Conservation (phyloP, 2,113 vertebrate genomes). For the Cynoglossus semilaevis region DNA sequence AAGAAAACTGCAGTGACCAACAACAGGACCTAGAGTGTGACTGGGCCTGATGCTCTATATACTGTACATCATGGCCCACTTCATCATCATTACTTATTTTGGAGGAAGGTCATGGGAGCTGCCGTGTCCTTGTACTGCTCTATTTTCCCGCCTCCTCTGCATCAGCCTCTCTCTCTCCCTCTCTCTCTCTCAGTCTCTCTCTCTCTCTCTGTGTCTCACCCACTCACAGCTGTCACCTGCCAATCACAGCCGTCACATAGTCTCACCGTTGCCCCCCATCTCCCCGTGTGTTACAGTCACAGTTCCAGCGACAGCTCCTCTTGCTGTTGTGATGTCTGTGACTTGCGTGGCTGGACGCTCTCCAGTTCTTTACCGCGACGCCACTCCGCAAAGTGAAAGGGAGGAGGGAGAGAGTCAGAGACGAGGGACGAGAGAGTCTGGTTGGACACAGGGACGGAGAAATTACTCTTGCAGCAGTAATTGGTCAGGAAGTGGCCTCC, state of each 20-base stretch:
- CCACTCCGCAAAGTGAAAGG: slow-evolving; percentile 33
- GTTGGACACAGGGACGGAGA: slow-evolving; percentile 31
- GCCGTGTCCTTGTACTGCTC: slow-evolving; percentile 29
- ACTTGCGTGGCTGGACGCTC: slow-evolving; percentile 61
- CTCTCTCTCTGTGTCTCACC: slow-evolving; percentile 6
- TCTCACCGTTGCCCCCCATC: not conserved
- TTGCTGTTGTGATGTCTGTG: slow-evolving; percentile 28
- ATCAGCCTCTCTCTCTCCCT: slow-evolving; percentile 7
- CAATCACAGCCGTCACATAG: slow-evolving; percentile 7
- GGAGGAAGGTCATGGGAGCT: slow-evolving; percentile 12
- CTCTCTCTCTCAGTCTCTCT: not conserved
- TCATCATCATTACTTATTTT: slow-evolving; percentile 25
- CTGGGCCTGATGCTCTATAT: slow-evolving; percentile 9
- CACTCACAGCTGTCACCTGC: slow-evolving; percentile 16
- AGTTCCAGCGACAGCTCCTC: slow-evolving; percentile 27
- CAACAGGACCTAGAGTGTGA: no score
- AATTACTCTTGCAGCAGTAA: slow-evolving; percentile 66
- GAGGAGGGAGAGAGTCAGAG: slow-evolving; percentile 5
- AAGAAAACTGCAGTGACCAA: no score
- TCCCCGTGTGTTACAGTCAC: slow-evolving; percentile 20
- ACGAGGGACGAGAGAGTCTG: slow-evolving; percentile 13
- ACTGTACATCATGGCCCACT: slow-evolving; percentile 55
- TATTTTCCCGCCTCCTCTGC: slow-evolving; percentile 19
- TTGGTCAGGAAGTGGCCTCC: slow-evolving; percentile 71
- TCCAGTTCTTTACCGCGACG: slow-evolving; percentile 57